Evolutionary conservation across 2,113 vertebrate genomes (phyloP).

Genomic region (Vidua chalybeata): DNA sequence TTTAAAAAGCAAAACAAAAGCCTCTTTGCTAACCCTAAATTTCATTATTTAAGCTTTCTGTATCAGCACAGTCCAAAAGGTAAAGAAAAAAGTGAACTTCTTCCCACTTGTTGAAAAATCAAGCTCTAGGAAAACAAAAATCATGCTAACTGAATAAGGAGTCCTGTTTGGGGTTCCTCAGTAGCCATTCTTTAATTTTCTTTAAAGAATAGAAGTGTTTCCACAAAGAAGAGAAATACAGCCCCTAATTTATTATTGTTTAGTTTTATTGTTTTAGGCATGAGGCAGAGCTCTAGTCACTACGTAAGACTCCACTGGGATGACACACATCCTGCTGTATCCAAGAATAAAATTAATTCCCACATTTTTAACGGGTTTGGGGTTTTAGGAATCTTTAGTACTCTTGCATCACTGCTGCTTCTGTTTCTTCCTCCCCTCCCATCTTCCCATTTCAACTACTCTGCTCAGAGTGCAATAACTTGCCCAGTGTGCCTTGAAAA

Average conservation of each 20-base stretch:
- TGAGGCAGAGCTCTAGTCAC: neutral
- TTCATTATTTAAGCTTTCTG: neutral
- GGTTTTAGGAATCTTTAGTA: neutral
- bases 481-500: neutral
- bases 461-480: neutral
- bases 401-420: neutral
- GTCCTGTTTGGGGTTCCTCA: neutral
- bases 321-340: neutral
- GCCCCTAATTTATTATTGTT: neutral
- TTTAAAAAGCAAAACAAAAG: neutral
- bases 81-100: neutral
- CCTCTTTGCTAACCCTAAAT: neutral
- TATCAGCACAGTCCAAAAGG: neutral
- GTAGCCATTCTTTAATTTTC: neutral
- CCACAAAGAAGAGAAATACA: neutral
- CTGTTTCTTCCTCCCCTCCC: neutral
- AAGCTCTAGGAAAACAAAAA: neutral
- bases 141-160: neutral
- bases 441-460: neutral
- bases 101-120: neutral
- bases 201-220: neutral
- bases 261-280: neutral
- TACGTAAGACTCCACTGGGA: neutral
- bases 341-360: neutral
- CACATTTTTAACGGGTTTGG: neutral